Evolutionary conservation across 2,113 vertebrate genomes (phyloP).

Genomic region (Etheostoma cragini): DNA sequence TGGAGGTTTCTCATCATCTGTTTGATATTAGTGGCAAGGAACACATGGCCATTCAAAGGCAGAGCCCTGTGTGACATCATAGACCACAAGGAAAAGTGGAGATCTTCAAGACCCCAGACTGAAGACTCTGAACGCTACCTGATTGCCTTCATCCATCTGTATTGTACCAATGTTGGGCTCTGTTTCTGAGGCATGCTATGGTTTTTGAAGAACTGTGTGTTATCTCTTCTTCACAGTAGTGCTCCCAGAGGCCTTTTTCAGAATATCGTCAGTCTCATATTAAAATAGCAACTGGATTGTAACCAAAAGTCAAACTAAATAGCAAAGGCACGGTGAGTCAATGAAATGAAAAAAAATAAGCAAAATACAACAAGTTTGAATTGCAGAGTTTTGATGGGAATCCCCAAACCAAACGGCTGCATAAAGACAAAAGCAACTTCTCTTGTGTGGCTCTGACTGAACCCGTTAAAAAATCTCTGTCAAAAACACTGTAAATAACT

Average conservation of each 20-base stretch:
- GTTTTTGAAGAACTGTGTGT: neutral
- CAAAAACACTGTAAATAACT: slow-evolving; percentile 62
- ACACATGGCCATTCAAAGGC: slow-evolving; percentile 87
- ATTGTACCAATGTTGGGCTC: slow-evolving; percentile 20
- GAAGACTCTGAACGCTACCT: slow-evolving; percentile 74
- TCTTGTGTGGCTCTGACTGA: slow-evolving; percentile 19
- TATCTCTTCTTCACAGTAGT: slow-evolving; percentile 4
- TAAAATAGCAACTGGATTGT: slow-evolving; percentile 9
- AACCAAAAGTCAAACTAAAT: slow-evolving; percentile 14
- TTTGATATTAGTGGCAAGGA: slow-evolving; percentile 88
- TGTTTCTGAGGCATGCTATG: slow-evolving; percentile 3
- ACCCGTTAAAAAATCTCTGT: slow-evolving; percentile 45
- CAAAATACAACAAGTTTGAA: slow-evolving; percentile 10
- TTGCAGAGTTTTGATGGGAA: neutral
- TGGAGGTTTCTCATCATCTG: slow-evolving; percentile 86
- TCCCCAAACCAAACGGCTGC: neutral
- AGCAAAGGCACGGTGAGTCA: neutral
- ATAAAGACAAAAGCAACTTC: neutral
- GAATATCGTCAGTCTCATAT: slow-evolving; percentile 2
- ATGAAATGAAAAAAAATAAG: neutral
- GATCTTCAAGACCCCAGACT: slow-evolving; percentile 74
- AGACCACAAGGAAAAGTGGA: slow-evolving; percentile 80
- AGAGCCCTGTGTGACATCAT: slow-evolving; percentile 85
- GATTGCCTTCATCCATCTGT: slow-evolving; percentile 64
- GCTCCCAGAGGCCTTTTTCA: neutral